These are phyloP conservation scores for Neotoxoptera formosana DNA, from an alignment of 1,140 invertebrate genomes.

Conservation along the genomic window DNA sequence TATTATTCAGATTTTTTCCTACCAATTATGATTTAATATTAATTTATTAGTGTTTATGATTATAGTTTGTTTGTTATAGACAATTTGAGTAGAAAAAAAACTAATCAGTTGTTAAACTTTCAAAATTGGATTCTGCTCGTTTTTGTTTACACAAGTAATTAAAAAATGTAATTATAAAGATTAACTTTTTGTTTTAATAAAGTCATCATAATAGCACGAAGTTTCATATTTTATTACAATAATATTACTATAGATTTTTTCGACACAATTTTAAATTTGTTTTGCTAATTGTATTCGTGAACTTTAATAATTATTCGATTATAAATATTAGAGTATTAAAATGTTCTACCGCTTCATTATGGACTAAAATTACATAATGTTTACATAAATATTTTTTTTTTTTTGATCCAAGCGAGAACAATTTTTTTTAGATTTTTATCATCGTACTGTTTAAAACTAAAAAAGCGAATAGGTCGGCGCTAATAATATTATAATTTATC, in stretches of 20 bases:
- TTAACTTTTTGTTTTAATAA: neutral
- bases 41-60: neutral
- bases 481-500: no score
- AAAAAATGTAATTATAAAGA: neutral
- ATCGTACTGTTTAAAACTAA: neutral
- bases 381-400: neutral
- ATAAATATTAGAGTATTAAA: neutral
- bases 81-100: neutral
- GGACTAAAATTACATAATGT: no score
- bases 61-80: neutral
- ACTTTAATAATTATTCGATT: neutral
- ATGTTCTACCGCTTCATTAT: no score
- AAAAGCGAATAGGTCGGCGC: neutral
- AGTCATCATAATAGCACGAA: neutral
- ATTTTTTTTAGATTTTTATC: neutral
- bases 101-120: neutral
- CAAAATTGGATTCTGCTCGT: neutral
- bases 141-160: neutral
- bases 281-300: neutral
- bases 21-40: neutral
- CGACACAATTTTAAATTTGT: neutral
- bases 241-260: neutral
- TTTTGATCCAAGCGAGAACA: neutral
- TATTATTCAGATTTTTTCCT: neutral
- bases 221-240: neutral